Percentiles rank a stretch among this genome's conserved stretches.
These are phyloP conservation scores for Misgurnus anguillicaudatus DNA, from an alignment of 2,113 vertebrate genomes.

Conservation along the genomic window DNA sequence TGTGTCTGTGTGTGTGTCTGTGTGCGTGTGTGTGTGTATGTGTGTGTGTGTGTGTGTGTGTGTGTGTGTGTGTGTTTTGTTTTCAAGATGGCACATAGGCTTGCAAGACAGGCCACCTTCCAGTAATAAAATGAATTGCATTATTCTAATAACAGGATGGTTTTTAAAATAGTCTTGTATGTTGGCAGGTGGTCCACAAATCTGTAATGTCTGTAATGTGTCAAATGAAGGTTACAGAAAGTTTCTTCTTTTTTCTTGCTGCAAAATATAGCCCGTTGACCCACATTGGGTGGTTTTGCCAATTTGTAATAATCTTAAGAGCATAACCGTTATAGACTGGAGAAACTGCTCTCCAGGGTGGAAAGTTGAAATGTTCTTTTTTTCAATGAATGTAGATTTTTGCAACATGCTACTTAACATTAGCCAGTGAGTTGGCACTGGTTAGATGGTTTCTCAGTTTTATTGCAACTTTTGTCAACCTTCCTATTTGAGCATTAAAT, in stretches of 20 bases:
- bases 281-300: conserved; percentile 71
- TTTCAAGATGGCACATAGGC: too few relatives aligned
- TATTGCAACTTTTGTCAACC: conserved; percentile 69
- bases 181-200: conserved; percentile 5
- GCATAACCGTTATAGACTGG: conserved; percentile 65
- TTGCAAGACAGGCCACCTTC: not conserved
- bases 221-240: conserved; percentile 28
- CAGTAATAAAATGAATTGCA: conserved; percentile 31
- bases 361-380: conserved; percentile 74
- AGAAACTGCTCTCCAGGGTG: conserved; percentile 62
- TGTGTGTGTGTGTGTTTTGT: too few relatives aligned
- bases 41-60: too few relatives aligned
- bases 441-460: conserved; percentile 55
- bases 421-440: conserved; percentile 68
- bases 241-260: not conserved
- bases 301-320: conserved; percentile 69
- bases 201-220: conserved; percentile 37
- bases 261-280: conserved; percentile 37
- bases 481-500: conserved; percentile 64
- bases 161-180: conserved; percentile 44
- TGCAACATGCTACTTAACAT: conserved; percentile 60
- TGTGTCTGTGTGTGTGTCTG: too few relatives aligned
- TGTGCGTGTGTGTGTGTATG: too few relatives aligned
- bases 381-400: conserved; percentile 73
- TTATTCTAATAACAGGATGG: conserved; percentile 22